Percentiles rank a stretch among this genome's conserved stretches.
Conservation (phyloP, 2,888 invertebrate genomes). For the Mesorhabditis spiculigera region DNA sequence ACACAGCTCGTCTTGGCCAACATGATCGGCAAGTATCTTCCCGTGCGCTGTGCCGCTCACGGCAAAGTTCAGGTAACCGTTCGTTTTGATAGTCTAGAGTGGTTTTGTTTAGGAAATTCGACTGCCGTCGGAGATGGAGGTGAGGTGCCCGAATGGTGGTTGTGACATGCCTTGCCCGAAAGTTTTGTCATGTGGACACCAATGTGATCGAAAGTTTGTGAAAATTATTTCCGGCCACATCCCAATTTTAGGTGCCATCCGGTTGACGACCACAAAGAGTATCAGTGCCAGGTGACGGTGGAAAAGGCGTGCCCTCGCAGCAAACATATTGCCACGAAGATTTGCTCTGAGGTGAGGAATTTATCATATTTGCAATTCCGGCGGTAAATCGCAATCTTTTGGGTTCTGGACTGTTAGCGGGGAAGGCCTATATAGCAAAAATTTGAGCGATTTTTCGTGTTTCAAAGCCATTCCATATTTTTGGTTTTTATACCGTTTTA, state of each 20-base stretch:
- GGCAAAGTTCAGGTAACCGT: conserved; percentile 18
- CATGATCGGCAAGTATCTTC: conserved; percentile 18
- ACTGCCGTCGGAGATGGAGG: conserved; percentile 24
- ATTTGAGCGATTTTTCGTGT: too few relatives aligned
- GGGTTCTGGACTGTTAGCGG: too few relatives aligned
- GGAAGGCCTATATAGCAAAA: too few relatives aligned
- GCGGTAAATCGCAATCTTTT: too few relatives aligned
- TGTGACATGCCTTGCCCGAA: conserved; percentile 66
- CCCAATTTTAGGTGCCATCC: conserved; percentile 22
- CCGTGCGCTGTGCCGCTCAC: conserved; percentile 33
- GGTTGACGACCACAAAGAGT: conserved; percentile 14
- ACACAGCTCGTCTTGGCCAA: conserved; percentile 1
- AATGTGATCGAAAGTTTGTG: conserved; percentile 61
- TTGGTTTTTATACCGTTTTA: too few relatives aligned
- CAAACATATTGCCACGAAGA: conserved; percentile 16
- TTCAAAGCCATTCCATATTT: too few relatives aligned
- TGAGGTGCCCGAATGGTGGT: conserved; percentile 62
- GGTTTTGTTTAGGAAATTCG: conserved; percentile 21
- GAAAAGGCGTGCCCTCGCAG: conserved; percentile 36
- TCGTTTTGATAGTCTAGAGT: not conserved
- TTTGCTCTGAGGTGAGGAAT: conserved; percentile 17
- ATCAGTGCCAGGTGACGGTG: conserved; percentile 59
- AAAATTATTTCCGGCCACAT: not conserved
- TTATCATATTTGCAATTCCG: not conserved
- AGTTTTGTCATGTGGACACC: conserved; percentile 68